A percentile compares a stretch with the other conserved stretches of the same genome.
Evolutionary conservation across 2,113 vertebrate genomes (phyloP).

Genomic region (Talpa occidentalis): DNA sequence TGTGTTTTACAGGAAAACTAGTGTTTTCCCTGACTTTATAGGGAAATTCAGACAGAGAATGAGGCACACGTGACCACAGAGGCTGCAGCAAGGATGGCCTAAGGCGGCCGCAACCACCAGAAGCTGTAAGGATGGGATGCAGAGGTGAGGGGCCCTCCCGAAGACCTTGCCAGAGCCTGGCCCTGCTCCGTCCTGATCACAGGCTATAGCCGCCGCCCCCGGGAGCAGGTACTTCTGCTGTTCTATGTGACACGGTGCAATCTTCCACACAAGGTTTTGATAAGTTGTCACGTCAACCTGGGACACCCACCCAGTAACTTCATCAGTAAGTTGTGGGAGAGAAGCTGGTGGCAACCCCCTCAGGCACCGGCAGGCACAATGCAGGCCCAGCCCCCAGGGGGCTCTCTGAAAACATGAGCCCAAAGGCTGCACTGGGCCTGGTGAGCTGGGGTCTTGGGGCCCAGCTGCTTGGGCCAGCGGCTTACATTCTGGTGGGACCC

Average conservation of each 20-base stretch:
- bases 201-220: neutral
- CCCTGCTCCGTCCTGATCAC: too few species aligned
- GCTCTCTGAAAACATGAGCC: too few species aligned
- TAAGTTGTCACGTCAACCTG: too few species aligned
- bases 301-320: neutral
- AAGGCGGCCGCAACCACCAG: neutral
- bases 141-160: accelerated
- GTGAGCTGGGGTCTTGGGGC: neutral
- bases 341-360: too few species aligned
- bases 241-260: neutral
- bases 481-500: neutral
- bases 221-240: too few species aligned
- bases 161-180: neutral
- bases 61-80: neutral
- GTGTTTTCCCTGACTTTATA: too few species aligned
- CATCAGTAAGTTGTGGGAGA: neutral
- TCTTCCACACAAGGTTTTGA: too few species aligned
- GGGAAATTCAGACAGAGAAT: neutral
- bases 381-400: too few species aligned
- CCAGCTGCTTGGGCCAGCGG: neutral
- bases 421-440: too few species aligned
- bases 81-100: accelerated
- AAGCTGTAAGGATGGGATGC: neutral
- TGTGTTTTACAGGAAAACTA: neutral
- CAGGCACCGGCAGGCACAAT: neutral